Conservation (phyloP, 2,113 vertebrate species). For the Progne subis region DNA sequence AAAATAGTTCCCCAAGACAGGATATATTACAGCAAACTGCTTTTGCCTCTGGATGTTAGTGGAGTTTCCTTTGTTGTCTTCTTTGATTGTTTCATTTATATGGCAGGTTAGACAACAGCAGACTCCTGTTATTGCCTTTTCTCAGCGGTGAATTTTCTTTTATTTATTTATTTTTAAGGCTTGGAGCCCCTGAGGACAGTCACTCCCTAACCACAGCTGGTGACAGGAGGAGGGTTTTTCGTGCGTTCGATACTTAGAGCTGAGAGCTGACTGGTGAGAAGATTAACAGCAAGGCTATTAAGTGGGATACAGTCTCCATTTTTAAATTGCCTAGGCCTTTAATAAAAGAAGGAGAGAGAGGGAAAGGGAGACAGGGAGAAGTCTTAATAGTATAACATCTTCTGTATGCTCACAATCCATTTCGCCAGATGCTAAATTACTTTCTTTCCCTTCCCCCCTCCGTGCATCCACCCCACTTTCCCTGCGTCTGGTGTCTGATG, state of each 20-base stretch:
- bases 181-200: constrained; percentile 74
- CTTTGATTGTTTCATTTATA: constrained; percentile 85
- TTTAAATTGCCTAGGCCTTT: constrained; percentile 71
- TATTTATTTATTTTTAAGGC: constrained; percentile 54
- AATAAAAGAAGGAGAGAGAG: constrained; percentile 54
- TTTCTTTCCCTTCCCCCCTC: constrained; percentile 13
- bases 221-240: constrained; percentile 68
- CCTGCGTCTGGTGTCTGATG: neutral
- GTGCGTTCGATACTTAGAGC: constrained; percentile 56
- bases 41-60: constrained; percentile 77
- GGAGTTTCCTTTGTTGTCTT: constrained; percentile 81
- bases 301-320: constrained; percentile 67
- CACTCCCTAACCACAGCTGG: constrained; percentile 76
- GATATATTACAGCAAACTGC: constrained; percentile 77
- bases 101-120: constrained; percentile 81
- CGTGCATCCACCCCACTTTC: neutral
- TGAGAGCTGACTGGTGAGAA: constrained; percentile 74
- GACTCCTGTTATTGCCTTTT: constrained; percentile 83
- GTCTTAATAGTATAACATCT: neutral
- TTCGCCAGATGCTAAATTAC: constrained; percentile 44
- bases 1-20: constrained; percentile 76
- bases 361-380: neutral
- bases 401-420: constrained; percentile 34
- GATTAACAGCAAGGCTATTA: constrained; percentile 76
- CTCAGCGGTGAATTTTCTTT: constrained; percentile 67